Conservation (phyloP, 2,113 vertebrate species). For the Mustela nigripes region DNA sequence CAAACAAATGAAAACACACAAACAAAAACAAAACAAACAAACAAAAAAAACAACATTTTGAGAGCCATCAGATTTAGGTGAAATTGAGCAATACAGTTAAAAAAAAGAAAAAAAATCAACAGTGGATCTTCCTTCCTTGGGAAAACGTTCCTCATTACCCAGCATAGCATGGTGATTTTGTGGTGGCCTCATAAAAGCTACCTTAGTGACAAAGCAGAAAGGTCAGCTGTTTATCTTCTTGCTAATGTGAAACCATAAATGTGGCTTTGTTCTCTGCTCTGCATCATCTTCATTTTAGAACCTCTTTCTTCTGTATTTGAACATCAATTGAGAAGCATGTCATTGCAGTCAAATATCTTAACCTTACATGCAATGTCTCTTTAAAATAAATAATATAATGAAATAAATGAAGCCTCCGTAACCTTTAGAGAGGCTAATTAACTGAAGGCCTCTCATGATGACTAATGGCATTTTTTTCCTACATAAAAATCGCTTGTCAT, state of each 20-base stretch:
- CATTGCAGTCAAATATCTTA: slow-evolving; percentile 19
- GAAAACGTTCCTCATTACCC: not conserved
- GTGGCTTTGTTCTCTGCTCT: not conserved
- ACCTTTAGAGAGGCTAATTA: slow-evolving; percentile 48
- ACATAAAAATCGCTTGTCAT: not conserved
- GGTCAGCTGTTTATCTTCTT: not conserved
- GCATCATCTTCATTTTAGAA: slow-evolving; percentile 31
- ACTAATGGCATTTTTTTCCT: slow-evolving; percentile 28
- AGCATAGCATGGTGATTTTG: not conserved
- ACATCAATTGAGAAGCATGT: not conserved
- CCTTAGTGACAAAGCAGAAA: not conserved
- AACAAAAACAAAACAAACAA: no score
- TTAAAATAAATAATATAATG: not conserved
- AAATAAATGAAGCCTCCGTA: not conserved
- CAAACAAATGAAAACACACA: no score
- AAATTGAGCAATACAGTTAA: not conserved
- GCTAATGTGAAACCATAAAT: not conserved
- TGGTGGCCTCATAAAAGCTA: not conserved
- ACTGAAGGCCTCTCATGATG: not conserved
- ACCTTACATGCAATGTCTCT: not conserved
- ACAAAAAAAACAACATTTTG: not conserved
- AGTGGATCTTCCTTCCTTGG: not conserved
- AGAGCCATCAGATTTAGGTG: not conserved
- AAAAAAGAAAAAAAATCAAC: not conserved
- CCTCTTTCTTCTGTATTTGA: not conserved